Percentiles rank a stretch among this genome's conserved stretches.
Evolutionary conservation across 2,797 vertebrate genomes (phyloP).

Genomic region (Coracias cyanogaster): DNA sequence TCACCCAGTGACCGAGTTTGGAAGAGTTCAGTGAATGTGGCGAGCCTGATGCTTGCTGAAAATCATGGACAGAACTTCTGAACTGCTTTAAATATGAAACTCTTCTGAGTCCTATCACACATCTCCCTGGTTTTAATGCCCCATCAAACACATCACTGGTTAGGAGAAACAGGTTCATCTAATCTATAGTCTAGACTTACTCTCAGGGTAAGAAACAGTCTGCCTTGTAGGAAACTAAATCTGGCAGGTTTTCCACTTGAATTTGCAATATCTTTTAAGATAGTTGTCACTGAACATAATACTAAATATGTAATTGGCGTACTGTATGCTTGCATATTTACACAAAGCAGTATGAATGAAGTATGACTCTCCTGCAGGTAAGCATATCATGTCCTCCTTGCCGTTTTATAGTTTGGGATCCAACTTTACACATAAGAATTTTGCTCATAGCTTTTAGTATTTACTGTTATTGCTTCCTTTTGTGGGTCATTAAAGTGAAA

Average conservation of each 20-base stretch:
- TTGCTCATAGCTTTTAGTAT: neutral
- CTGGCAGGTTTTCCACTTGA: neutral
- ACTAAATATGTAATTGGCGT: neutral
- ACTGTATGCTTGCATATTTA: neutral
- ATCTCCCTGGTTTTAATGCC: neutral
- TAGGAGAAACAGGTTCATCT: neutral
- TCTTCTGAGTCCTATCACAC: neutral
- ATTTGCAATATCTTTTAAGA: neutral
- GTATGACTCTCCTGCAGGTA: neutral
- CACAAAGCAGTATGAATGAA: neutral
- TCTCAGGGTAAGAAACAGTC: neutral
- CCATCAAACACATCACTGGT: neutral
- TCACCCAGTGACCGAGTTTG: neutral
- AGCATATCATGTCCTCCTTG: neutral
- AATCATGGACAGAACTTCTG: accelerated
- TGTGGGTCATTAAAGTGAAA: neutral
- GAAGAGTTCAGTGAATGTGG: neutral
- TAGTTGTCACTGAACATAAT: neutral
- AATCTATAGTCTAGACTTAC: neutral
- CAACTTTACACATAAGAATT: neutral
- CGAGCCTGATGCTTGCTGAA: neutral
- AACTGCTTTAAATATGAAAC: neutral
- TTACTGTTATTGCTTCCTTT: neutral
- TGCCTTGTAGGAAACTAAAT: neutral
- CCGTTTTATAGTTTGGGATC: neutral